Conservation (phyloP, 64 coral and sea anemone species). For the Stylophora pistillata region DNA sequence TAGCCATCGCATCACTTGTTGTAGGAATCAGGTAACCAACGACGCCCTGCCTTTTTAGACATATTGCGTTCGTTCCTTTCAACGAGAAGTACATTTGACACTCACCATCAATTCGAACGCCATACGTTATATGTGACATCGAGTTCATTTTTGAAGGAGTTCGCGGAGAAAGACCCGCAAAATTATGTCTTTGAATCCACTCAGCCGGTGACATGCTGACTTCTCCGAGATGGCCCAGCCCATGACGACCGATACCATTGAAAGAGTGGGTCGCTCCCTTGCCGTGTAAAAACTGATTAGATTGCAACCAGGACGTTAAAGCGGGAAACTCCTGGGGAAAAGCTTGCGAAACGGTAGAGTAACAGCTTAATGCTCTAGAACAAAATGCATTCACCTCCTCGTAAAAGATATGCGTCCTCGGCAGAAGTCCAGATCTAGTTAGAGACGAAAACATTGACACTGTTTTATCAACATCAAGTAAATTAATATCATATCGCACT, state of each 20-base stretch:
- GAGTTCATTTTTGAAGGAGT: conserved; percentile 13
- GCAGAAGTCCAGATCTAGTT: conserved; percentile 26
- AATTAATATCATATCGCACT: conserved; percentile 18
- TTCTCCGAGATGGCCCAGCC: conserved; percentile 10
- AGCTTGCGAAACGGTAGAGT: too few relatives aligned
- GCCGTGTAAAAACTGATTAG: conserved; percentile 50
- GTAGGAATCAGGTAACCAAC: too few relatives aligned
- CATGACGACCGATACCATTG: conserved; percentile 12
- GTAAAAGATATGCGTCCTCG: conserved; percentile 46
- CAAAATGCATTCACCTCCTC: conserved; percentile 69
- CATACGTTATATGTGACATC: conserved; percentile 7
- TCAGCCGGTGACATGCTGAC: conserved; percentile 14
- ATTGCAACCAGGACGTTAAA: too few relatives aligned
- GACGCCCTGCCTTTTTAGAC: too few relatives aligned
- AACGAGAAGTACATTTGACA: conserved; percentile 35
- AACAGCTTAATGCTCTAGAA: conserved; percentile 36
- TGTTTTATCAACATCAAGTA: conserved; percentile 30
- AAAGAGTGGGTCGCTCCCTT: too few relatives aligned
- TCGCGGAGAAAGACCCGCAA: conserved; percentile 44
- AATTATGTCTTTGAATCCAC: conserved; percentile 51
- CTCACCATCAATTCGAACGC: conserved; percentile 21
- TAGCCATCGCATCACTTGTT: too few relatives aligned
- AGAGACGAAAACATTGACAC: conserved; percentile 10
- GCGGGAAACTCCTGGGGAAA: too few relatives aligned
- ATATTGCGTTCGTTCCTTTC: too few relatives aligned